These are phyloP conservation scores for Macrophya annulata DNA, from an alignment of 2,888 invertebrate species.

Conservation along the genomic window DNA sequence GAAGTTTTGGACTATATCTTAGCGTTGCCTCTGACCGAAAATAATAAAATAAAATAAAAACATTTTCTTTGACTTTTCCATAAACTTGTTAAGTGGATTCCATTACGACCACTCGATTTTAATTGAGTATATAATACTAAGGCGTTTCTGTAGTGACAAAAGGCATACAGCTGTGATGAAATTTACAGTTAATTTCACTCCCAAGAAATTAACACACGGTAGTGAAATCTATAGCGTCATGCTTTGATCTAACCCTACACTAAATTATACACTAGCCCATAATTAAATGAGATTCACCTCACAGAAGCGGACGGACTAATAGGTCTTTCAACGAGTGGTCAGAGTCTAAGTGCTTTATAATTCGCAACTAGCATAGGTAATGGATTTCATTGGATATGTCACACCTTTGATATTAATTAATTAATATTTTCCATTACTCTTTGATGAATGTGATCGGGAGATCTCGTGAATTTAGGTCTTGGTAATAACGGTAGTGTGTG, in stretches of 20 bases:
- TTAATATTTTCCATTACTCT: background rate
- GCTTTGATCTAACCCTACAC: constrained; percentile 42
- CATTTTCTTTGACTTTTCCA: background rate
- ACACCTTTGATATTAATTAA: constrained; percentile 1
- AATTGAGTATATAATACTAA: background rate
- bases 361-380: background rate
- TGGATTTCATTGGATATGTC: background rate
- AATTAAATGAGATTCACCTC: constrained; percentile 40
- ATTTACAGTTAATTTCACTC: constrained; percentile 31
- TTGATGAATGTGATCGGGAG: background rate
- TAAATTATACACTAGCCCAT: constrained; percentile 29
- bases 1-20: background rate
- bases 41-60: too few relatives aligned
- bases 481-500: too few relatives aligned
- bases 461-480: too few relatives aligned
- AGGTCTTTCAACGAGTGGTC: constrained; percentile 42
- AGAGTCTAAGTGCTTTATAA: constrained; percentile 38
- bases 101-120: background rate
- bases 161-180: constrained; percentile 13
- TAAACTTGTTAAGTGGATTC: background rate
- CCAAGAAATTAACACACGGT: background rate
- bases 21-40: background rate
- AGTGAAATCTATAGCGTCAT: background rate
- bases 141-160: background rate
- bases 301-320: constrained; percentile 17